These are phyloP conservation scores for Silurus glanis DNA, from an alignment of 2,113 vertebrate species.

Conservation along the genomic window DNA sequence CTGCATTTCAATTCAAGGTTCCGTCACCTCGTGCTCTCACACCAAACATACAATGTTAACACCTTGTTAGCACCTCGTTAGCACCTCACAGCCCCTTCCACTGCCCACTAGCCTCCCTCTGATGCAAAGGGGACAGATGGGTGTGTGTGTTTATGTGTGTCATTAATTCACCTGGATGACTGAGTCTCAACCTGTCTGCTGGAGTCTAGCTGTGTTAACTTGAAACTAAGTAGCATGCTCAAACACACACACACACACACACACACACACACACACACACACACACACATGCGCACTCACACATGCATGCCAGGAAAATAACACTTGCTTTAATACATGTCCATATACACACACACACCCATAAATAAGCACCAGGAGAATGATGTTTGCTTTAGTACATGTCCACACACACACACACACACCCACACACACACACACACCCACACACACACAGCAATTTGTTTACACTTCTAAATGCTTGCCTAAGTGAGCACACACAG, in stretches of 20 bases:
- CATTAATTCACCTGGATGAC: constrained; percentile 42
- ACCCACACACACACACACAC: not conserved
- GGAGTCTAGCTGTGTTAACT: constrained; percentile 26
- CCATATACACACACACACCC: not conserved
- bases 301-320: not conserved
- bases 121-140: constrained; percentile 44
- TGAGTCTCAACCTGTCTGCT: constrained; percentile 45
- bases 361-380: not conserved
- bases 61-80: constrained; percentile 55
- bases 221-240: not conserved
- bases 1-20: constrained; percentile 5
- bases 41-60: constrained; percentile 35
- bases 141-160: constrained; percentile 11
- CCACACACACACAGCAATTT: not conserved
- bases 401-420: not conserved
- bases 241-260: not conserved
- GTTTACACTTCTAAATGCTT: constrained; percentile 15
- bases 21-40: constrained; percentile 15
- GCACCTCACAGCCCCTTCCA: constrained; percentile 41
- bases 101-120: constrained; percentile 29
- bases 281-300: not conserved
- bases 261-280: constrained; percentile 6
- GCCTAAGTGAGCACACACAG: not conserved
- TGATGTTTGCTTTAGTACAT: not conserved
- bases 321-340: not conserved